Evolutionary conservation across 1,140 invertebrate species (phyloP), one percentile per base, ranked within the genome.

Genomic region (Physella acuta): DNA sequence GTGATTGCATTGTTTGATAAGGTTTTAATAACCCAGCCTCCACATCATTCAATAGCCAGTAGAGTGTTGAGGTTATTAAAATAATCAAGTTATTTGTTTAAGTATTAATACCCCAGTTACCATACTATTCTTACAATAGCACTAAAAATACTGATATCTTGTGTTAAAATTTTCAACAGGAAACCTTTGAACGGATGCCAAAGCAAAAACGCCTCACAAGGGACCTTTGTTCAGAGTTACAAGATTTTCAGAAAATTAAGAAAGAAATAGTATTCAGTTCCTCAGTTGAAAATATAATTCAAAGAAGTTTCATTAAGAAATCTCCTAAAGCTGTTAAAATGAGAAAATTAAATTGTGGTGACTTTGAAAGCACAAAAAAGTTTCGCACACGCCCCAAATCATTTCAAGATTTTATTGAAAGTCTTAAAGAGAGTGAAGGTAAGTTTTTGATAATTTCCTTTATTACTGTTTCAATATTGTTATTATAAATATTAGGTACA

Each of bases 371-470:
- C 30, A 17, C 56, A 3, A 58, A 58, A 20, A 58, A 58, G 31
- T 58, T 58, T 58, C 56, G 20, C 31, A 58, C 56, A 2, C 56
- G 56, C 2, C 56, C 56, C 33, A 30, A 33, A n/a, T 58, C 56
- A 2, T 24, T 58, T 20, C 56, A 58, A 20, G 56, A 58, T 34
- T 58, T 58, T 58, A 33, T 58, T 58, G 56, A 58, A 1, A 34
- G 56, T 58, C 31, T 58, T 8, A 30, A 33, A 1, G 30, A 58
- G 31, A 58, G 20, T 58, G 56, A n/a, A 34, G 56, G 56, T 58
- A 58, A 3, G 24, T 28, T 3, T 30, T 56, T 2, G 4, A 30
- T 2, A 30, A 31, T 56, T 26, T 56, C 26, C 28, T 26, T n/a
- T 26, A 24, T 53, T 20, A 8, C 3, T 53, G 51, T 53, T 20